phyloP scores from a whole-genome alignment of 2,888 invertebrate genomes.

The Theretra japonica region DNA sequence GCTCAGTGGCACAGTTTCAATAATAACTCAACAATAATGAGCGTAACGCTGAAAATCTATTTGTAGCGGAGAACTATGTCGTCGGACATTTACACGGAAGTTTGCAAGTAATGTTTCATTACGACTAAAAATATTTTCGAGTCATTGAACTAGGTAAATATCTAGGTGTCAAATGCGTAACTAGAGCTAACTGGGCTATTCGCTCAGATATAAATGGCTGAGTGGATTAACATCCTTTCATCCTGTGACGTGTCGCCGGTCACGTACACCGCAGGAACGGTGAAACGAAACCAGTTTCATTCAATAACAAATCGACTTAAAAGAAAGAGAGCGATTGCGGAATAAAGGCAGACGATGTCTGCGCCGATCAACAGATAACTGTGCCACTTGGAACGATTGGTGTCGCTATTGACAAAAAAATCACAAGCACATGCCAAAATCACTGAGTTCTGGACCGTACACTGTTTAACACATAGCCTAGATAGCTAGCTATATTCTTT shows the following conservation, averaged over 20 bases:
- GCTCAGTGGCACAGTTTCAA: neutral
- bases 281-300: conserved; percentile 25
- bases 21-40: conserved; percentile 7
- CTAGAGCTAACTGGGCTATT: neutral
- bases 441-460: too few species aligned
- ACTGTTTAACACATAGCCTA: too few species aligned
- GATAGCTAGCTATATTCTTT: too few species aligned
- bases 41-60: conserved; percentile 7
- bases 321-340: conserved; percentile 21
- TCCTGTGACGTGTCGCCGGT: conserved; percentile 22
- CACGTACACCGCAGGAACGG: conserved; percentile 27
- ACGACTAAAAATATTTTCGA: conserved; percentile 9
- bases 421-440: too few species aligned
- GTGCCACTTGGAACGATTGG: neutral
- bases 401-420: too few species aligned
- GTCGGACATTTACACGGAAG: conserved; percentile 15
- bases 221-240: conserved; percentile 4
- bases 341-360: conserved; percentile 18
- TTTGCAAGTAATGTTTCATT: conserved; percentile 14
- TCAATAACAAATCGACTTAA: conserved; percentile 17
- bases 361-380: neutral
- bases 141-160: conserved; percentile 10
- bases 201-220: neutral
- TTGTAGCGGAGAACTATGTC: conserved; percentile 1
- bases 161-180: conserved; percentile 1